Conservation (phyloP, 92 coral and sea anemone genomes). For the Parazoanthus atlanticus region DNA sequence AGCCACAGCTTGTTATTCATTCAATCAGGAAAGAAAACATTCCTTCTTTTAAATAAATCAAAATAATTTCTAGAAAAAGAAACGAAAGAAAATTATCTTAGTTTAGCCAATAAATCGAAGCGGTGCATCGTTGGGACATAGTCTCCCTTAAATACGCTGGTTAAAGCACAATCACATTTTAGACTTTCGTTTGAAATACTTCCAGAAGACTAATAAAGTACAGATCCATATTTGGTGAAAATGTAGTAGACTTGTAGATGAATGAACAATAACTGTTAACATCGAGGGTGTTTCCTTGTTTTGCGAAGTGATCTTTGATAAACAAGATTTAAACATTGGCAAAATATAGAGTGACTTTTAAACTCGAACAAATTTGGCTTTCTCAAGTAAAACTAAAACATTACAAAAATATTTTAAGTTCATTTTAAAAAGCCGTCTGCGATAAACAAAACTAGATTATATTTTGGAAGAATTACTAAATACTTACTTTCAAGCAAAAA, state of each 20-base stretch:
- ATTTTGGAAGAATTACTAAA: not conserved
- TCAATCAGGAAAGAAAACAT: not conserved
- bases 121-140: not conserved
- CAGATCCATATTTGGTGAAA: not conserved
- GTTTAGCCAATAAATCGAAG: not conserved
- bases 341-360: not conserved
- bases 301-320: conserved; percentile 1
- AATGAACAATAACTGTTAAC: not conserved
- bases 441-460: not conserved
- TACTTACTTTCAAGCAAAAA: not conserved
- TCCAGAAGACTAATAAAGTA: not conserved
- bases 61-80: not conserved
- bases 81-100: not conserved
- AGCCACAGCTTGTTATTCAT: not conserved
- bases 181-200: not conserved
- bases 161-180: not conserved
- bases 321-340: not conserved
- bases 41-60: not conserved
- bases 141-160: not conserved
- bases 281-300: not conserved
- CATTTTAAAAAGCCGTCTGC: not conserved
- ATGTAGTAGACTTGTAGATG: not conserved
- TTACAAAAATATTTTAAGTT: not conserved
- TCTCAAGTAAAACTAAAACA: not conserved
- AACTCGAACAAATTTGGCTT: not conserved